phyloP scores from a whole-genome alignment of 2,888 invertebrate species.

The Phyllotreta cruciferae region DNA sequence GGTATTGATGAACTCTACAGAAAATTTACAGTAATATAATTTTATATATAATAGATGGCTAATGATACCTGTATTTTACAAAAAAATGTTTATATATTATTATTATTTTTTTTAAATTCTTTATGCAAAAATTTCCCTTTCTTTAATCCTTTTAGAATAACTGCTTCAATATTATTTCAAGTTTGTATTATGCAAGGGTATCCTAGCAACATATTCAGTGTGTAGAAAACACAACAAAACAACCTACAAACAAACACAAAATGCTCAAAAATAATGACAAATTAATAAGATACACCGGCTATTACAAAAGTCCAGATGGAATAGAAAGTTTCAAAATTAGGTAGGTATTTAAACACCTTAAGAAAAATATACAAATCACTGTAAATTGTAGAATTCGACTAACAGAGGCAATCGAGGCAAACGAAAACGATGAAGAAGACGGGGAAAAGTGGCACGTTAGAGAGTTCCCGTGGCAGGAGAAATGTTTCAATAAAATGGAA shows the following conservation, averaged over 20 bases:
- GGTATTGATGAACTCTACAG: too few relatives aligned
- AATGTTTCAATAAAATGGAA: constrained; percentile 70
- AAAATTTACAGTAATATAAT: too few relatives aligned
- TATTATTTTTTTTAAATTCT: too few relatives aligned
- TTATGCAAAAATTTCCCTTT: too few relatives aligned
- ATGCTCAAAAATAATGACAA: constrained; percentile 20
- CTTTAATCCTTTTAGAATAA: too few relatives aligned
- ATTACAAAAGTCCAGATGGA: constrained; percentile 64
- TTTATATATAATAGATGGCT: too few relatives aligned
- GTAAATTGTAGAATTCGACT: constrained; percentile 25
- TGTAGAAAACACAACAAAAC: background rate
- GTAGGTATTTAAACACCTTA: constrained; percentile 53
- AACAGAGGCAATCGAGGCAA: constrained; percentile 38
- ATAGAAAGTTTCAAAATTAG: constrained; percentile 63
- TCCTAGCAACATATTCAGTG: too few relatives aligned
- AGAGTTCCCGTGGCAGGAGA: constrained; percentile 76
- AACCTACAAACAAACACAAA: constrained; percentile 1
- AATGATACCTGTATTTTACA: too few relatives aligned
- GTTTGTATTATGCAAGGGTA: too few relatives aligned
- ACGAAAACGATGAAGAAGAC: constrained; percentile 30
- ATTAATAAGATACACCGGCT: constrained; percentile 55
- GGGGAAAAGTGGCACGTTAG: constrained; percentile 49
- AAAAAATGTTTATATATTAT: too few relatives aligned
- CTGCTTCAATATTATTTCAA: too few relatives aligned
- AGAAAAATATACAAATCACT: constrained; percentile 1